Evolutionary conservation across 2,113 vertebrate genomes (phyloP).

Genomic region (Pterocles burchelli): DNA sequence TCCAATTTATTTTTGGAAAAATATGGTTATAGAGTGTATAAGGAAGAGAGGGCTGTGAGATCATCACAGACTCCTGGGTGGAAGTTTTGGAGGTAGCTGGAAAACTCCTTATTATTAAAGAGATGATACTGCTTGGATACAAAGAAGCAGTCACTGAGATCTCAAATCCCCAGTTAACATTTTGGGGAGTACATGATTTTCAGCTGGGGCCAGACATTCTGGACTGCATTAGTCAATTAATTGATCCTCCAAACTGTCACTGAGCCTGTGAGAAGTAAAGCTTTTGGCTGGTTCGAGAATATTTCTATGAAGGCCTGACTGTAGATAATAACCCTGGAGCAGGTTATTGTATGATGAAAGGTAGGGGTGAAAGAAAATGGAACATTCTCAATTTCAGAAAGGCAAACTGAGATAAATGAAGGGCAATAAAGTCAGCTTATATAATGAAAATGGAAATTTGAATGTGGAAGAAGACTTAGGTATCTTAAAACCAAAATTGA

Average conservation of each 20-base stretch:
- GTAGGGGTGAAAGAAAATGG: not conserved
- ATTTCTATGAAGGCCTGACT: not conserved
- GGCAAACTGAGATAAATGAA: not conserved
- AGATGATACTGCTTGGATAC: not conserved
- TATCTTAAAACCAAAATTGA: not conserved
- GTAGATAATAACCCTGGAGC: not conserved
- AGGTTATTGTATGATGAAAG: not conserved
- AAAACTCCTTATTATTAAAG: not conserved
- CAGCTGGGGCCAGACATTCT: not conserved
- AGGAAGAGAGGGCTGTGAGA: not conserved
- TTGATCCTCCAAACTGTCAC: not conserved
- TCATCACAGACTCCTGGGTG: not conserved
- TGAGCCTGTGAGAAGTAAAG: not conserved
- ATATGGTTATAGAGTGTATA: not conserved
- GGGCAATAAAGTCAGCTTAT: not conserved
- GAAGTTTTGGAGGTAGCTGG: not conserved
- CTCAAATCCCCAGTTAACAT: not conserved
- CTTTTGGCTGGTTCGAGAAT: not conserved
- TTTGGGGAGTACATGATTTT: not conserved
- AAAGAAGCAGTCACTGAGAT: not conserved
- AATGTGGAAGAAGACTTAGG: not conserved
- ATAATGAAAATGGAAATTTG: not conserved
- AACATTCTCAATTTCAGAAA: not conserved
- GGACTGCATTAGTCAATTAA: not conserved
- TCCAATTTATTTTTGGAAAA: not conserved